Base-by-base conservation (phyloP, 2,113 vertebrate genomes). In the Anguilla japonica region DNA sequence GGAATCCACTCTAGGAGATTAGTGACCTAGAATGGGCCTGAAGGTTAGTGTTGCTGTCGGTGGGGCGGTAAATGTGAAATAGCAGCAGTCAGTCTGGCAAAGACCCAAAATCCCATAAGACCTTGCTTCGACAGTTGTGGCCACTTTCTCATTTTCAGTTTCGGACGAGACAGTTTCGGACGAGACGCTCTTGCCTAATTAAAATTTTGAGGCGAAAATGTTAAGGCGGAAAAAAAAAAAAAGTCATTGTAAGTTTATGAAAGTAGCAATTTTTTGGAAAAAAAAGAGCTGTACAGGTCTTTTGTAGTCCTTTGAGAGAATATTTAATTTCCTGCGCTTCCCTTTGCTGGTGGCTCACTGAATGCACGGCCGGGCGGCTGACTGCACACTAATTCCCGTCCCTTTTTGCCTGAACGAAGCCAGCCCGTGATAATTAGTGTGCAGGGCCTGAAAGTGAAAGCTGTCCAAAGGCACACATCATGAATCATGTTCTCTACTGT, bases 241-340 rank as follows among this genome's bases (percentile, higher is more conserved):
- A 94, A 92, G 90, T 86, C 89, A 81, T 60, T 82, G 91, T 93
- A 88, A 87, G 91, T 94, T 94, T 93, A 93, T 92, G 89, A 90
- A 88, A 93, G 89, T 87, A 87, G 89, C 90, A 89, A 93, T 93
- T 91, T 92, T 91, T 34, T 1, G 34, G 34, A 34, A 34, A 34
- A 34, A 89, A 88, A 81, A 88, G 40, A n/a, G 87, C 90, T 89
- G 92, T 91, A 92, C 90, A 92, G 90, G 87, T 88, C 89, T 92
- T 53, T 93, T 93, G 90, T 95, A 94, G 95, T 95, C 93, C 90
- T 91, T 88, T 91, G 88, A 89, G 90, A 92, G 89, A 92, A 90
- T 92, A 92, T 93, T 95, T 94, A 94, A 95, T 95, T 94, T 94
- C 92, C 92, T 29, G 26, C 1, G n/a, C 90, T 41, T 4, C 26